Evolutionary conservation across 2,797 vertebrate genomes (phyloP).

Genomic region (Glossophaga mutica): DNA sequence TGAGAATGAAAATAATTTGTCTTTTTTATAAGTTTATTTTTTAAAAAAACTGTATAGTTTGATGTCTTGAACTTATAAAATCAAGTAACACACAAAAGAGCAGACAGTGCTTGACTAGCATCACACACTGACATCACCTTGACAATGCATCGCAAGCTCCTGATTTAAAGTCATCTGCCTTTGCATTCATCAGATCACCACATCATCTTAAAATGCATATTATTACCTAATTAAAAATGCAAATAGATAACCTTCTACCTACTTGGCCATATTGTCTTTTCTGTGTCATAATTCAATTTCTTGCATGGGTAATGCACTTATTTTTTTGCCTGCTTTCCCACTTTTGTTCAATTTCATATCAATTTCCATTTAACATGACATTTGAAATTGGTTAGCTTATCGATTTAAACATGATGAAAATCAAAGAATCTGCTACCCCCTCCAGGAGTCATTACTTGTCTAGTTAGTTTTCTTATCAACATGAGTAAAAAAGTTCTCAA

Average conservation of each 20-base stretch:
- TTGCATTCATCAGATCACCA: not conserved
- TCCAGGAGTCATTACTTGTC: not conserved
- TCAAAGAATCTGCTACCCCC: not conserved
- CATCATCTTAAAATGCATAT: not conserved
- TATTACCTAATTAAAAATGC: conserved; percentile 29
- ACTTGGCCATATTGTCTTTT: not conserved
- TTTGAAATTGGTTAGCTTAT: not conserved
- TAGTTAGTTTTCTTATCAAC: conserved; percentile 6
- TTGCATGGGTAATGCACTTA: not conserved
- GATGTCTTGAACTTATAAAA: conserved; percentile 21
- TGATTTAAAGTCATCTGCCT: not conserved
- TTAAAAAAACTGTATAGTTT: not conserved
- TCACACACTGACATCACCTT: not conserved
- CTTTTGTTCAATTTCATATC: not conserved
- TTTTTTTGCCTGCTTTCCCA: not conserved
- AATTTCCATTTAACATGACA: not conserved
- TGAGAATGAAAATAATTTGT: conserved; percentile 38
- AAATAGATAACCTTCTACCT: not conserved
- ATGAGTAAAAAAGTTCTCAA: not conserved
- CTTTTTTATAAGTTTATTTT: not conserved
- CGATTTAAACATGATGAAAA: not conserved
- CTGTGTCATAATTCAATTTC: not conserved
- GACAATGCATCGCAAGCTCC: not conserved
- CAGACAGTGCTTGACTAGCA: not conserved
- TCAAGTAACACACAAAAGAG: not conserved